Conservation (phyloP, 2,113 vertebrate genomes). For the Chloropsis cyanopogon region DNA sequence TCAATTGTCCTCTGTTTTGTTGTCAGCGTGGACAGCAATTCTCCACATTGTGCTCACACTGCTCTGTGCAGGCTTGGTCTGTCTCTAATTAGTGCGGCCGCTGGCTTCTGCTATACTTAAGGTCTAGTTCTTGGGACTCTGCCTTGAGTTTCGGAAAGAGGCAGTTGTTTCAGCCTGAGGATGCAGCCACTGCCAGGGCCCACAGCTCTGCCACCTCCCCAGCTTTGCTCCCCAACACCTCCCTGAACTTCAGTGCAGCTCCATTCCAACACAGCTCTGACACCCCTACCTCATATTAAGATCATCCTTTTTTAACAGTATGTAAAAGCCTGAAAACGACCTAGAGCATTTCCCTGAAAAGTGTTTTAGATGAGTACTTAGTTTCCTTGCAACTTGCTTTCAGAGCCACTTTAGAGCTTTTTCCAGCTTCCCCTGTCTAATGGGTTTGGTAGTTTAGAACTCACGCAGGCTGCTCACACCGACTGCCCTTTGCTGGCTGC, state of each 20-base stretch:
- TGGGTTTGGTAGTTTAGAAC: neutral
- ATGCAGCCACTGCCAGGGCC: neutral
- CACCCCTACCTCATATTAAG: neutral
- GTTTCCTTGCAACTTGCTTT: neutral
- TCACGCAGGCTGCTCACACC: neutral
- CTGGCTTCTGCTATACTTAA: neutral
- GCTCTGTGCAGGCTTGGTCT: neutral
- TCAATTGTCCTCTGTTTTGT: neutral
- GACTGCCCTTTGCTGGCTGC: neutral
- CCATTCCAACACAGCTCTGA: neutral
- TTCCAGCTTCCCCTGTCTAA: neutral
- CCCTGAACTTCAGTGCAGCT: neutral
- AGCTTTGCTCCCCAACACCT: neutral
- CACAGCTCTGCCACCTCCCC: neutral
- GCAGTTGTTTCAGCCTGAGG: neutral
- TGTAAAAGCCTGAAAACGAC: neutral
- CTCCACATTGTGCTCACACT: accelerated
- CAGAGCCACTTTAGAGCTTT: neutral
- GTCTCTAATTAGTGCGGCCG: neutral
- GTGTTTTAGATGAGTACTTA: neutral
- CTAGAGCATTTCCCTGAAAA: neutral
- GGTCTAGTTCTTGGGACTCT: neutral
- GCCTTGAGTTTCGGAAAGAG: neutral
- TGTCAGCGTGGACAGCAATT: accelerated
- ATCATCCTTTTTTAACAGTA: neutral